phyloP scores from a whole-genome alignment of 2,888 invertebrate genomes.

The Nipponacmea schrenckii region DNA sequence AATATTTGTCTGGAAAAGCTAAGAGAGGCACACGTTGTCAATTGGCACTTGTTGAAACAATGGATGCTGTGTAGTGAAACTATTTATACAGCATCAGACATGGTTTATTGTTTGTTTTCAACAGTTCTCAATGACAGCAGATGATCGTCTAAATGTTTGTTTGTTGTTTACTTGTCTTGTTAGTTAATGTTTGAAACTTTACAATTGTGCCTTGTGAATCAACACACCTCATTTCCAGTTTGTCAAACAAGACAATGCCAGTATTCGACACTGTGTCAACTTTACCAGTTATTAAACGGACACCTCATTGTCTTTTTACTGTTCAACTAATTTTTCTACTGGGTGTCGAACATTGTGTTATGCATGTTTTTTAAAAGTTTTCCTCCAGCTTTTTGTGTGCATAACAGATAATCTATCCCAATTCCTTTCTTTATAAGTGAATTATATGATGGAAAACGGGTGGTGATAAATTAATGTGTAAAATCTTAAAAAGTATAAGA shows the following conservation, averaged over 20 bases:
- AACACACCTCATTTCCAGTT: not conserved
- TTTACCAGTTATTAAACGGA: not conserved
- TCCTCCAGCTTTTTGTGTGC: no score
- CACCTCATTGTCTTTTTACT: no score
- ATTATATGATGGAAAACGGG: no score
- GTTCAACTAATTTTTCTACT: no score
- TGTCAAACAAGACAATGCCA: not conserved
- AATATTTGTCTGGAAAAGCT: constrained; percentile 5
- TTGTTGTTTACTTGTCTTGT: constrained; percentile 1
- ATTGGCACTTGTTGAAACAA: constrained; percentile 8
- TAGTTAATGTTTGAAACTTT: constrained; percentile 1
- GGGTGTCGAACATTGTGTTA: no score
- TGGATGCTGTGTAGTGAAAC: not conserved
- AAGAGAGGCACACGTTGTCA: constrained; percentile 6
- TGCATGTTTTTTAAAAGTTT: no score
- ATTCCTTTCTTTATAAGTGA: no score
- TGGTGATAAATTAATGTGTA: no score
- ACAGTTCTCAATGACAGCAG: not conserved
- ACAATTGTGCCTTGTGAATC: constrained; percentile 5
- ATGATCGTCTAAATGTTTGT: not conserved
- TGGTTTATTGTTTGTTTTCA: not conserved
- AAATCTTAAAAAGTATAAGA: no score
- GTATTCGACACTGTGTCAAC: constrained; percentile 1
- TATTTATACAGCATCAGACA: not conserved
- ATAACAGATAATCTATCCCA: no score